Evolutionary conservation across 2,113 vertebrate genomes (phyloP).

Genomic region (Hippoglossus stenolepis): DNA sequence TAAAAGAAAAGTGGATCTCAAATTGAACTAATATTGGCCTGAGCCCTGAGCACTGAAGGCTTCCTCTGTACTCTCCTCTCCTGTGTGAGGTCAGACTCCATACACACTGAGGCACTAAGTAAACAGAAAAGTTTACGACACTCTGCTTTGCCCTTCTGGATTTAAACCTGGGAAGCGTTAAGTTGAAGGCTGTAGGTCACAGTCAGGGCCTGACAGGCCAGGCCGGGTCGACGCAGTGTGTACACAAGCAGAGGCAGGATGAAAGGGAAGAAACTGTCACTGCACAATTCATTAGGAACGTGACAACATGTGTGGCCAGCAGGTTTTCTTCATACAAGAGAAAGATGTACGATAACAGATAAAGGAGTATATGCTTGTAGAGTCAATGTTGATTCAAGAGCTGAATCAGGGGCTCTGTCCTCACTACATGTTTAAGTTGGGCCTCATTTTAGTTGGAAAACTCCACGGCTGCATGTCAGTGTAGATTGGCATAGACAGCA

Average conservation of each 20-base stretch:
- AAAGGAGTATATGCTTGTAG: neutral
- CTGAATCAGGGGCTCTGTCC: no score
- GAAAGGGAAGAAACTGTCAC: neutral
- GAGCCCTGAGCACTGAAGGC: constrained; percentile 6
- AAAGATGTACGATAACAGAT: neutral
- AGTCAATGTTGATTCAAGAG: neutral
- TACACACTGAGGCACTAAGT: neutral
- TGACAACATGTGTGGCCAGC: neutral
- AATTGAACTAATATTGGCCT: neutral
- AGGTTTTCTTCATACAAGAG: neutral
- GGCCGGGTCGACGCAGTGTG: neutral
- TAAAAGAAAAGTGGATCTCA: neutral
- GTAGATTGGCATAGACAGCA: no score
- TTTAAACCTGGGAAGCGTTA: constrained; percentile 35
- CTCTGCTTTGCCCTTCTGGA: constrained; percentile 16
- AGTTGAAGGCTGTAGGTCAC: constrained; percentile 12
- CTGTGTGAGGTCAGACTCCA: constrained; percentile 9
- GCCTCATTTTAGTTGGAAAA: no score
- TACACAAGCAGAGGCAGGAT: constrained; percentile 13
- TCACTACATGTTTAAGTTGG: no score
- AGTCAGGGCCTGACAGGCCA: neutral
- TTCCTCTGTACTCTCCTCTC: neutral
- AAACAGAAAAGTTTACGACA: constrained; percentile 26
- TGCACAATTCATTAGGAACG: neutral
- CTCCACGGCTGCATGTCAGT: no score